phyloP scores from a whole-genome alignment of 2,113 vertebrate species.

The Erpornis zantholeuca region DNA sequence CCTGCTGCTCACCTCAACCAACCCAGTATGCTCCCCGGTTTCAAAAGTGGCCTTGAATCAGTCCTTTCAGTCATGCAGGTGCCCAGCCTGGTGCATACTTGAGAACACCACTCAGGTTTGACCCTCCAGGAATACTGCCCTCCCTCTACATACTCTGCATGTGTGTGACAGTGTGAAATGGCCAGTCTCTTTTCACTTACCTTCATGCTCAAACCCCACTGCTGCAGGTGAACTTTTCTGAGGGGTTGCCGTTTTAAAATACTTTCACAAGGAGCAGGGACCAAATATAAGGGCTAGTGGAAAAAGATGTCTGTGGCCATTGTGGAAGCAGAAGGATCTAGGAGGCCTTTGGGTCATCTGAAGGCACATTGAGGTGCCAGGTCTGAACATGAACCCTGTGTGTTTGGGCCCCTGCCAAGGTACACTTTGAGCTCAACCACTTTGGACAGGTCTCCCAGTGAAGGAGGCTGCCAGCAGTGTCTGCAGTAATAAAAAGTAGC shows the following conservation, averaged over 20 bases:
- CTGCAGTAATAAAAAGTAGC: not conserved
- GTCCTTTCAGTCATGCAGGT: rapidly evolving
- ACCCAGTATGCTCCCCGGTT: not conserved
- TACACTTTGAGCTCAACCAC: not conserved
- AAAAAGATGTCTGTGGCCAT: not conserved
- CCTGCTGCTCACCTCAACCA: not conserved
- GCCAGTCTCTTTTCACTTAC: not conserved
- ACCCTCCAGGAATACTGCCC: not conserved
- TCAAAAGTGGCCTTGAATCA: not conserved
- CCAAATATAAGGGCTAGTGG: not conserved
- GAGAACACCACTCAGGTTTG: not conserved
- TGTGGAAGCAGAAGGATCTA: not conserved
- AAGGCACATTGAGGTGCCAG: not conserved
- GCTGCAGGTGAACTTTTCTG: not conserved
- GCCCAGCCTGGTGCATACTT: not conserved
- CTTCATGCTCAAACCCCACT: not conserved
- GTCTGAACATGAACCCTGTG: not conserved
- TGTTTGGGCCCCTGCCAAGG: not conserved
- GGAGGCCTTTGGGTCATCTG: not conserved
- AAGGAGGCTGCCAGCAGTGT: not conserved
- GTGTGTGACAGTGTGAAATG: rapidly evolving
- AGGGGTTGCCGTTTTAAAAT: not conserved
- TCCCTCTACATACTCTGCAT: not conserved
- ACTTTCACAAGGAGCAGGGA: not conserved
- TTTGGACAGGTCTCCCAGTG: not conserved